These are phyloP conservation scores for Lathronympha strigana DNA, from an alignment of 2,888 invertebrate species.

Conservation along the genomic window DNA sequence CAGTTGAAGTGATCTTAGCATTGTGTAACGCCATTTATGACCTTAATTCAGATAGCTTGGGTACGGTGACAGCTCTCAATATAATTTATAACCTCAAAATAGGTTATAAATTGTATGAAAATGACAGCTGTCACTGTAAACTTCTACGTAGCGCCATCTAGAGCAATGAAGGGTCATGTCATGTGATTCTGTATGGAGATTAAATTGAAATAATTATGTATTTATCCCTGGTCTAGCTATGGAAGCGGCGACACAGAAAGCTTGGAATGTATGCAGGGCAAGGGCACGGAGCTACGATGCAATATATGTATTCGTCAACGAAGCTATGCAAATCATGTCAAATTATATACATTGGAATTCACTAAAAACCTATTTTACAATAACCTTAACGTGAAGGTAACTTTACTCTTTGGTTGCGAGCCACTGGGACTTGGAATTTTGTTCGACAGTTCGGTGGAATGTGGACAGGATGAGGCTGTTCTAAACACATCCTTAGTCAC, in stretches of 20 bases:
- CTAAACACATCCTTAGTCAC: not conserved
- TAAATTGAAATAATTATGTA: not conserved
- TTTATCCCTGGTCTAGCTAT: conserved; percentile 9
- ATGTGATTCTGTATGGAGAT: not conserved
- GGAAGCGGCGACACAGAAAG: conserved; percentile 63
- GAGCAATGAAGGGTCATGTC: not conserved
- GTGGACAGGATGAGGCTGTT: conserved; percentile 53
- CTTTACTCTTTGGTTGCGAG: conserved; percentile 83
- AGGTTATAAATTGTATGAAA: too few relatives aligned
- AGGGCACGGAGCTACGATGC: conserved; percentile 45
- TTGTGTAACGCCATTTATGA: too few relatives aligned
- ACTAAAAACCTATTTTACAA: conserved; percentile 75
- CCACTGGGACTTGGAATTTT: conserved; percentile 57
- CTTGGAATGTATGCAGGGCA: conserved; percentile 70
- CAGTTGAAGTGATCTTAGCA: too few relatives aligned
- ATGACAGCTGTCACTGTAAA: too few relatives aligned
- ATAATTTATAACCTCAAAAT: too few relatives aligned
- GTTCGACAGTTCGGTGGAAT: conserved; percentile 61
- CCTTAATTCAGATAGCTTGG: not conserved
- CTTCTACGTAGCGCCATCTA: not conserved
- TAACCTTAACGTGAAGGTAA: conserved; percentile 80
- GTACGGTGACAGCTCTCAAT: too few relatives aligned
- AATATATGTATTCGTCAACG: conserved; percentile 53
- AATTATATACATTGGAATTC: conserved; percentile 73
- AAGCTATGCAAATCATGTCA: conserved; percentile 75